phyloP scores from a whole-genome alignment of 2,888 invertebrate species.

The Thereva unica region DNA sequence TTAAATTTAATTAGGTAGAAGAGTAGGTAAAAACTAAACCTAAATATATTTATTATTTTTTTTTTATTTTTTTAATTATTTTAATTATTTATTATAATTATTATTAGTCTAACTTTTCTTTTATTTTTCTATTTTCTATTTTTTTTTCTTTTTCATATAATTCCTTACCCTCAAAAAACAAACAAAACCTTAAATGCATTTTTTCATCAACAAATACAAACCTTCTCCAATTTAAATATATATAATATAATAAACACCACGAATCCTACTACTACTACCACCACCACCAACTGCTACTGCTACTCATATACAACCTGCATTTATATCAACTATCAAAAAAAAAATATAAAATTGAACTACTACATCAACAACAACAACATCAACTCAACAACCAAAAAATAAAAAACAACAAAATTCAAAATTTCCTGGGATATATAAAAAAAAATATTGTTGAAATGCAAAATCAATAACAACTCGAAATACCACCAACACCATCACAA shows the following conservation, averaged over 20 bases:
- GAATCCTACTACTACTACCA: too few species aligned
- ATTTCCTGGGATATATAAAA: too few species aligned
- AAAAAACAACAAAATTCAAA: too few species aligned
- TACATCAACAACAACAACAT: conserved; percentile 8
- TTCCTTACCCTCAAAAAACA: neutral
- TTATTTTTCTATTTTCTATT: conserved; percentile 8
- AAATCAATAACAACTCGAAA: too few species aligned
- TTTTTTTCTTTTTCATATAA: conserved; percentile 31
- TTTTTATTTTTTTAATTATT: neutral
- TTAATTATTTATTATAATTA: neutral
- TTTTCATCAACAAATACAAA: conserved; percentile 4
- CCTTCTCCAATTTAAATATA: neutral
- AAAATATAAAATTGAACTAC: conserved; percentile 2
- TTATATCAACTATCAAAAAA: neutral
- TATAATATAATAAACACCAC: too few species aligned
- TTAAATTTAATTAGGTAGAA: too few species aligned
- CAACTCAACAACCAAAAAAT: neutral
- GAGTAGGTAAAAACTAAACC: too few species aligned
- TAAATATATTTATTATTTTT: neutral
- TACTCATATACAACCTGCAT: too few species aligned
- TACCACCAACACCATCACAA: too few species aligned
- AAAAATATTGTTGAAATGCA: too few species aligned
- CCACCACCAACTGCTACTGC: too few species aligned
- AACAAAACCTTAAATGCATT: conserved; percentile 18
- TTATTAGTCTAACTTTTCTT: neutral